Evolutionary conservation across 35 echinoderm and acorn worm genomes (phyloP).

Genomic region (Apostichopus californicus): DNA sequence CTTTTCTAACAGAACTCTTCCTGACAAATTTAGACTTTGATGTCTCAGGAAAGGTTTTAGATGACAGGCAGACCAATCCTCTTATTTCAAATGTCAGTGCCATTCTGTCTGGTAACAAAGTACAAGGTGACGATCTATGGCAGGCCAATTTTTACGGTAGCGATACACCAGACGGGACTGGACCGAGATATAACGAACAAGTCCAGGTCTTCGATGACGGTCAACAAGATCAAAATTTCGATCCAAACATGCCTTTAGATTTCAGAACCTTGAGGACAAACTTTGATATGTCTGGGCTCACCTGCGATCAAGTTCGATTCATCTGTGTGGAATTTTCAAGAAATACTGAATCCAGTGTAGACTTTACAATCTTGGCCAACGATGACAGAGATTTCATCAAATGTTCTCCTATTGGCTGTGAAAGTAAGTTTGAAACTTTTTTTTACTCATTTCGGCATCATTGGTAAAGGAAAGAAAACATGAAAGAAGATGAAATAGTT

Average conservation of each 20-base stretch:
- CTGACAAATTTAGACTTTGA: conserved; percentile 60
- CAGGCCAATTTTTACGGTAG: conserved; percentile 69
- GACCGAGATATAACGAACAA: conserved; percentile 44
- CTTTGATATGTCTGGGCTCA: conserved; percentile 82
- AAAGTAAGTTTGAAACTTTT: conserved; percentile 59
- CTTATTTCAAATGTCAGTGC: conserved; percentile 58
- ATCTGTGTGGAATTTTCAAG: conserved; percentile 79
- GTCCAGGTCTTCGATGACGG: conserved; percentile 68
- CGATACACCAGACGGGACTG: conserved; percentile 49
- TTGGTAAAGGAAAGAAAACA: too few species aligned
- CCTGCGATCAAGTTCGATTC: conserved; percentile 72
- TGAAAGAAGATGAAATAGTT: too few species aligned
- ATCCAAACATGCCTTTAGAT: conserved; percentile 60
- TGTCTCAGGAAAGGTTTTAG: conserved; percentile 40
- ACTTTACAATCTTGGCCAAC: conserved; percentile 64
- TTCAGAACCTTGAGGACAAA: conserved; percentile 62
- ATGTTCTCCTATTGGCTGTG: conserved; percentile 72
- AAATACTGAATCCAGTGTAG: conserved; percentile 55
- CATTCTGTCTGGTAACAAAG: conserved; percentile 52
- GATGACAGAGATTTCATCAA: conserved; percentile 65
- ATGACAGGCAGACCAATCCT: conserved; percentile 45
- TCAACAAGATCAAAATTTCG: conserved; percentile 73
- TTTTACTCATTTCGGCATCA: too few species aligned
- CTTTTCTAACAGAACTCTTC: conserved; percentile 19
- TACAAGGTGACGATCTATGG: conserved; percentile 82